Percentiles rank a stretch among this genome's conserved stretches.
Evolutionary conservation across 2,888 invertebrate genomes (phyloP).

Genomic region (Amphipyra tragopoginis): DNA sequence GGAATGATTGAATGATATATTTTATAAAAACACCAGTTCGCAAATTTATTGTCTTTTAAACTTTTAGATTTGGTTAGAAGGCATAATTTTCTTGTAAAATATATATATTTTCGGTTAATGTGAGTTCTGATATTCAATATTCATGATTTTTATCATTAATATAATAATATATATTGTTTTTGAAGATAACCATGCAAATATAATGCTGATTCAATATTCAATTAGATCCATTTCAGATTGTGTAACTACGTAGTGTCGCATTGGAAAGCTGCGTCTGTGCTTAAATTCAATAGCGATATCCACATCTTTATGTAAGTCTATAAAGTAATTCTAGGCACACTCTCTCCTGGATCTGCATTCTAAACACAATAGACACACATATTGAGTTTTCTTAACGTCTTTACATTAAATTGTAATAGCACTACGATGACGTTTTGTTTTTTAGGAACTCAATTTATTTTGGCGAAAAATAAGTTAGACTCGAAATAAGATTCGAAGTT

Average conservation of each 20-base stretch:
- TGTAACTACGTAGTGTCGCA: conserved; percentile 26
- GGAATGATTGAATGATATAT: conserved; percentile 9
- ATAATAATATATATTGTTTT: no score
- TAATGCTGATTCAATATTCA: not conserved
- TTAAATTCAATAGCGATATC: conserved; percentile 39
- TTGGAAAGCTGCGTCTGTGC: conserved; percentile 52
- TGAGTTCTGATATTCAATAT: not conserved
- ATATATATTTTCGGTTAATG: not conserved
- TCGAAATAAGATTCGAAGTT: no score
- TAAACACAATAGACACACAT: conserved; percentile 5
- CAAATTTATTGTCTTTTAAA: no score
- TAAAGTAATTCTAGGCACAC: conserved; percentile 41
- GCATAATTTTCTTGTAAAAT: not conserved
- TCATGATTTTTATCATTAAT: no score
- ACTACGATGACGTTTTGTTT: no score
- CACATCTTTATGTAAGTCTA: conserved; percentile 50
- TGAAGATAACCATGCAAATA: no score
- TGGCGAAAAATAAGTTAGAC: no score
- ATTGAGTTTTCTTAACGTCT: not conserved
- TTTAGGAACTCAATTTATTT: no score
- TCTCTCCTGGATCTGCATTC: conserved; percentile 50
- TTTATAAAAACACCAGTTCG: no score
- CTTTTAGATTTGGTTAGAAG: not conserved
- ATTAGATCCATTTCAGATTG: conserved; percentile 16
- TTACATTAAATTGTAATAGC: conserved; percentile 8